Evolutionary conservation across 2,888 invertebrate species (phyloP).

Genomic region (Lycia hirtaria): DNA sequence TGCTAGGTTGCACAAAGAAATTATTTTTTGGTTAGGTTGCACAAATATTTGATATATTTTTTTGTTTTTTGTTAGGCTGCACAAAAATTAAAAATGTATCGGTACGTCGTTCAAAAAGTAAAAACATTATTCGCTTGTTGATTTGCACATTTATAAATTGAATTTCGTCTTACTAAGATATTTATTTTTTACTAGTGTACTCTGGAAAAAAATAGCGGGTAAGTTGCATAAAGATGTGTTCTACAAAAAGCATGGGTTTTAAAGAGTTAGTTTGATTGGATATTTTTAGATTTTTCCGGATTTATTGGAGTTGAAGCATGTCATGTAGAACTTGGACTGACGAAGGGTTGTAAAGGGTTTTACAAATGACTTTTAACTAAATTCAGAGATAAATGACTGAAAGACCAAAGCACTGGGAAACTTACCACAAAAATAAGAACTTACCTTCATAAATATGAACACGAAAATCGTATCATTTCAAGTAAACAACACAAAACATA

Average conservation of each 20-base stretch:
- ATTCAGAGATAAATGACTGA: neutral
- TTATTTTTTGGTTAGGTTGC: neutral
- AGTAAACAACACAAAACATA: neutral
- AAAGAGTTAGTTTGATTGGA: neutral
- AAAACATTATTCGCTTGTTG: neutral
- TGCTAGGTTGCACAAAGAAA: neutral
- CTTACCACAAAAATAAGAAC: neutral
- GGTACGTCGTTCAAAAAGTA: too few species aligned
- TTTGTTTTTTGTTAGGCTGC: neutral
- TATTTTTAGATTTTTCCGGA: neutral
- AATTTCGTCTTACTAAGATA: neutral
- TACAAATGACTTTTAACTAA: neutral
- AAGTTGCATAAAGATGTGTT: neutral
- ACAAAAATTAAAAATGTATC: neutral
- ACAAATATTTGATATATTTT: neutral
- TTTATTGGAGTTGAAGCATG: conserved; percentile 6
- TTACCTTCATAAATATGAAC: neutral
- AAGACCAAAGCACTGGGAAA: neutral
- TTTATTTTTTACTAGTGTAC: neutral
- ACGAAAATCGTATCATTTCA: neutral
- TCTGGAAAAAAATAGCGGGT: neutral
- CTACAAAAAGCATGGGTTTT: neutral
- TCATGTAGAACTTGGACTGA: neutral
- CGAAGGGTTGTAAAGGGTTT: neutral
- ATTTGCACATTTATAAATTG: neutral